Conservation (phyloP, 2,113 vertebrate genomes). For the Urocynchramus pylzowi region DNA sequence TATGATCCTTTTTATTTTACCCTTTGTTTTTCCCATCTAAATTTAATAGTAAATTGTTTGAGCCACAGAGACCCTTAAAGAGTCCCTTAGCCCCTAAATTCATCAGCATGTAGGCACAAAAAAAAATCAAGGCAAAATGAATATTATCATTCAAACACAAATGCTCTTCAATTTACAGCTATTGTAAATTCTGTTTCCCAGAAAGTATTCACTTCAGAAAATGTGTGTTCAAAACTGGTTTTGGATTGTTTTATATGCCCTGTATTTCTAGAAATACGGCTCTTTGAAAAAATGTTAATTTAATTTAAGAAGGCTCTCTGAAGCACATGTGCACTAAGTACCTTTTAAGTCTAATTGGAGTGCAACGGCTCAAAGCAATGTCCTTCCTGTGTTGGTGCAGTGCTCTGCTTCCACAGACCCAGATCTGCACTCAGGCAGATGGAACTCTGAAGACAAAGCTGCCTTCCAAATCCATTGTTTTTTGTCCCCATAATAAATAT, state of each 20-base stretch:
- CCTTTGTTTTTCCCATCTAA: neutral
- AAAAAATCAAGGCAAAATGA: neutral
- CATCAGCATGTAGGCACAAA: neutral
- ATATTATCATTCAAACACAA: neutral
- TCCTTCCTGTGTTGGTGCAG: neutral
- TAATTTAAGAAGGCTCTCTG: neutral
- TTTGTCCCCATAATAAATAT: neutral
- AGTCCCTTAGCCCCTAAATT: neutral
- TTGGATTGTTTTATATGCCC: neutral
- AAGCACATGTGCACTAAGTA: neutral
- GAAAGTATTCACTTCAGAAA: neutral
- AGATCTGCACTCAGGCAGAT: neutral
- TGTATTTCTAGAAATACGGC: neutral
- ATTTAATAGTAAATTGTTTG: neutral
- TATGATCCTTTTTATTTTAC: neutral
- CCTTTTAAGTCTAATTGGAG: neutral
- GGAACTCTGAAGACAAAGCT: neutral
- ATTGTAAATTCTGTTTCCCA: neutral
- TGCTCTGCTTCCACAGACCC: neutral
- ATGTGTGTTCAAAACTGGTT: fast-evolving
- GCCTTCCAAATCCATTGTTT: neutral
- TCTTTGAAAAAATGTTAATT: neutral
- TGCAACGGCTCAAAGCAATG: neutral
- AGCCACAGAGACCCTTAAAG: neutral
- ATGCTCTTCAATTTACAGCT: neutral